Base-by-base conservation (phyloP, 2,888 invertebrate species). In the Drosophila colorata region DNA sequence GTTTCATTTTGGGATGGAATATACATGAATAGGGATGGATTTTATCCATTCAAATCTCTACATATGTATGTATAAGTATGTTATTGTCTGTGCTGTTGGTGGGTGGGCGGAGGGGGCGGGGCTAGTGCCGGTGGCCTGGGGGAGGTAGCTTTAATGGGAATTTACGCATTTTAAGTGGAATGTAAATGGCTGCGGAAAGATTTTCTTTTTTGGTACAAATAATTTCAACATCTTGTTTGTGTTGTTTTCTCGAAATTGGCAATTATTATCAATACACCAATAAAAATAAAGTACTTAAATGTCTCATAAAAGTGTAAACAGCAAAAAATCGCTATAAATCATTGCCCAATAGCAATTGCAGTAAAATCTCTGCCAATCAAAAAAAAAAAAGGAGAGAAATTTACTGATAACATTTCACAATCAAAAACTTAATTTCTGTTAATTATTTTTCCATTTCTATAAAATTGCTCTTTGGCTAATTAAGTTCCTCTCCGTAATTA, bases 141-240 rank as follows among this genome's bases (percentile, higher is more conserved):
- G 35, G 8, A 20, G 44, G 1, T 56, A 38, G 46, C 55, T 69
- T 57, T 68, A 33, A 41, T 63, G 33, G 46, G 11, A 5, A 43
- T 48, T 49, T 33, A 49, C 31, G 56, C 51, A 53, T 66, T 73
- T 77, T 53, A 69, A 53, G 61, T 55, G 65, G 63, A 66, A 55
- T 61, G 35, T 51, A 49, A 74, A 74, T 71, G 53, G 20, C 4
- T 76, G 70, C 56, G 40, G 35, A 59, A 72, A 43, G 55, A 38
- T 49, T 43, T 48, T 37, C 20, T 14, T 44, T 44, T 37, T 28
- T 33, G 33, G 13, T 33, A 33, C 33, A 9, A 14, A 3, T 0
- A n/a, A 46, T 60, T 53, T 43, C 48, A n/a, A 53, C 20, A 68
- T 51, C 53, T 69, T 47, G 9, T 9, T 49, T 41, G 40, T 13